Percentiles rank a stretch among this genome's conserved stretches.
Evolutionary conservation across 2,113 vertebrate genomes (phyloP).

Genomic region (Anguilla japonica): DNA sequence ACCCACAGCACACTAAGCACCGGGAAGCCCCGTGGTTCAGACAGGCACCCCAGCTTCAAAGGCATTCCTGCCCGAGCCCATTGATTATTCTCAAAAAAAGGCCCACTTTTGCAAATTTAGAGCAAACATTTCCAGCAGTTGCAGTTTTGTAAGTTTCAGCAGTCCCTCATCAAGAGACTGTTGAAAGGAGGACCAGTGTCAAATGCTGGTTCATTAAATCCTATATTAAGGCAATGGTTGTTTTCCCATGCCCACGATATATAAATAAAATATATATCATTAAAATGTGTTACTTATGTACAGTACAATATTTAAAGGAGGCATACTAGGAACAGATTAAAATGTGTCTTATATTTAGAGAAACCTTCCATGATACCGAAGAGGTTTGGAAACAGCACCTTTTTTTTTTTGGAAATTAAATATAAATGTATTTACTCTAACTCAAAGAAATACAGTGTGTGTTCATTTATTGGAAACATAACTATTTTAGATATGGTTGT

Average conservation of each 20-base stretch:
- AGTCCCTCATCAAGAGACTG: not conserved
- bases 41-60: conserved; percentile 54
- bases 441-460: no score
- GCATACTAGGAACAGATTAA: no score
- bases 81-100: not conserved
- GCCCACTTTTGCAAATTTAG: not conserved
- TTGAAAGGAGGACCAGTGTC: not conserved
- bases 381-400: not conserved
- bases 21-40: conserved; percentile 21
- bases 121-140: not conserved
- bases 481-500: no score
- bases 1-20: not conserved
- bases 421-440: no score
- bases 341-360: no score
- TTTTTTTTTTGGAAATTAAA: no score
- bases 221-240: not conserved
- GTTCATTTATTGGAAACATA: no score
- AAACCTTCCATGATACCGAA: not conserved
- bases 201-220: not conserved
- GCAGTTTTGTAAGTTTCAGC: not conserved
- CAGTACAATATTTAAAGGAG: no score
- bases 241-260: not conserved
- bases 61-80: conserved; percentile 36
- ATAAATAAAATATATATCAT: no score
- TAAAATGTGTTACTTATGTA: no score